Percentiles rank a stretch among this genome's conserved stretches.
Evolutionary conservation across 1,140 invertebrate genomes (phyloP).

Genomic region (Magallana angulata): DNA sequence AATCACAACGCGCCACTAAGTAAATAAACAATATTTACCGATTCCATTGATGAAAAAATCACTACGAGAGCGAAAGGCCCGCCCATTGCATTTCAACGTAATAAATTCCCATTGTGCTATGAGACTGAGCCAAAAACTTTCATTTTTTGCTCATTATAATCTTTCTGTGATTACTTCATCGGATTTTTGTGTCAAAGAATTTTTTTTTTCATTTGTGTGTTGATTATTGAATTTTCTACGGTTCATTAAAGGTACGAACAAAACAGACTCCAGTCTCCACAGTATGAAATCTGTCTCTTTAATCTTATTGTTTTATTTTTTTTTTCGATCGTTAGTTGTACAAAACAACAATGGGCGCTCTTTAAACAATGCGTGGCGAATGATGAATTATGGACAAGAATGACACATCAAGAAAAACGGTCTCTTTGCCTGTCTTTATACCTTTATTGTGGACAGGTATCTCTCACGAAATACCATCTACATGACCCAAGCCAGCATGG

Average conservation of each 20-base stretch:
- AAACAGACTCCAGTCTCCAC: background rate
- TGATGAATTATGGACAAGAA: background rate
- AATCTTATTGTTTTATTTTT: background rate
- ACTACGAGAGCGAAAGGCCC: background rate
- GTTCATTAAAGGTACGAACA: background rate
- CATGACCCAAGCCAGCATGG: background rate
- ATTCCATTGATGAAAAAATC: conserved; percentile 36
- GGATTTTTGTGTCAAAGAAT: background rate
- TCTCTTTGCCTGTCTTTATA: background rate
- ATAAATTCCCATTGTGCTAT: background rate
- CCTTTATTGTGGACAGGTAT: background rate
- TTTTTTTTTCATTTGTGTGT: background rate
- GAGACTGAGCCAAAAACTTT: background rate
- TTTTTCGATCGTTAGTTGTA: background rate
- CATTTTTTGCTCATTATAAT: background rate
- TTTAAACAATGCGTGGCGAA: background rate
- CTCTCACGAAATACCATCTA: background rate
- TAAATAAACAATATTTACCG: conserved; percentile 37
- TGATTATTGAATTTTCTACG: background rate
- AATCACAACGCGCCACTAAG: background rate
- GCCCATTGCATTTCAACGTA: conserved; percentile 18
- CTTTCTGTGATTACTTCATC: background rate
- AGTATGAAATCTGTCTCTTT: background rate
- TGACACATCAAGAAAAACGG: conserved; percentile 1
- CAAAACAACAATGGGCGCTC: background rate